Percentiles rank a stretch among this genome's conserved stretches.
Conservation (phyloP, 2,797 vertebrate genomes). For the Cynopterus sphinx region DNA sequence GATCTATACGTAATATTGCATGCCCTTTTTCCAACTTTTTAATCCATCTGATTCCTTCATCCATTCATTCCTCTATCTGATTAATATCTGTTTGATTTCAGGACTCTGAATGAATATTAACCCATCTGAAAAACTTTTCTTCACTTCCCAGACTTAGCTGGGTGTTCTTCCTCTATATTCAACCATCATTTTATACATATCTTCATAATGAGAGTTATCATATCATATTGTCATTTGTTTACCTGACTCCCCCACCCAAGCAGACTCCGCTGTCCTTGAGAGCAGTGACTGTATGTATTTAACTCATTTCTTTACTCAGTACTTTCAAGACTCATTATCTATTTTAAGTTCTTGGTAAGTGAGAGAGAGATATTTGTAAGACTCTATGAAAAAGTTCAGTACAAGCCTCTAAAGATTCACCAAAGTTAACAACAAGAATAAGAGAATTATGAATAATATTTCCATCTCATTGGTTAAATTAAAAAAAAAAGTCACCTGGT, state of each 20-base stretch:
- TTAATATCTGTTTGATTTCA: neutral
- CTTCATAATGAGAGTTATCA: neutral
- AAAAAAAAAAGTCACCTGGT: neutral
- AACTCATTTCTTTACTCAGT: neutral
- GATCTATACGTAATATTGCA: neutral
- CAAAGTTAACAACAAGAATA: neutral
- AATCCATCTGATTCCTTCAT: neutral
- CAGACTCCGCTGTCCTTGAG: neutral
- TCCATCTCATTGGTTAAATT: neutral
- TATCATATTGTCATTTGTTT: neutral
- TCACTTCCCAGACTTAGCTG: neutral
- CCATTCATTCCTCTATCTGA: neutral
- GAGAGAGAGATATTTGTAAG: neutral
- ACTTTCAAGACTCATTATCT: neutral
- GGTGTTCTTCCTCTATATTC: neutral
- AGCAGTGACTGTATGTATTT: neutral
- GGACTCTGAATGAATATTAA: neutral
- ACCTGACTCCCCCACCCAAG: neutral
- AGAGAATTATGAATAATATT: neutral
- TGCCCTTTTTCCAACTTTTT: neutral
- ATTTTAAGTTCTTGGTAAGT: neutral
- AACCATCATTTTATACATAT: neutral
- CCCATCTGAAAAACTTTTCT: neutral
- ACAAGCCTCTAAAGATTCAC: neutral
- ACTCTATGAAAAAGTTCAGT: neutral